Percentiles rank a stretch among this genome's conserved stretches.
Conservation (phyloP, 2,113 vertebrate species). For the Rhabdornis inornatus region DNA sequence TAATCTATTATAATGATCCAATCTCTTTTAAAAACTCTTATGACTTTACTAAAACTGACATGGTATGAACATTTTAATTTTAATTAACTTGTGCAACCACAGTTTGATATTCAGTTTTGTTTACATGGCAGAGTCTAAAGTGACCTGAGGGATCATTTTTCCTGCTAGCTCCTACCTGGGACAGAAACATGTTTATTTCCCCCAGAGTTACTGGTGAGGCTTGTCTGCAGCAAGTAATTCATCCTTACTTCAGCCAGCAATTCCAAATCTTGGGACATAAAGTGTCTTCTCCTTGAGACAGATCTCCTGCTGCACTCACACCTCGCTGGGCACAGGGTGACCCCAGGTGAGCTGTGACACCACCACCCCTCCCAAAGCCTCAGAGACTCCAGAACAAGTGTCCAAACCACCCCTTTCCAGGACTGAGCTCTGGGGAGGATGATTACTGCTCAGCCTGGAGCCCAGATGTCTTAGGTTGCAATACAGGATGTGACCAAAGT, state of each 20-base stretch:
- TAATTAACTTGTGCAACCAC: neutral
- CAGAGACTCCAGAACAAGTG: neutral
- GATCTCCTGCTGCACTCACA: neutral
- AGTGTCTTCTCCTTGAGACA: neutral
- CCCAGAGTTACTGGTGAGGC: neutral
- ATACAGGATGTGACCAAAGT: too few relatives aligned
- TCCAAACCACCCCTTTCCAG: neutral
- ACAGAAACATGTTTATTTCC: neutral
- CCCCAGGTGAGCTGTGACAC: neutral
- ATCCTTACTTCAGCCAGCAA: neutral
- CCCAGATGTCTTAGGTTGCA: too few relatives aligned
- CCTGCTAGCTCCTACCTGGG: slow-evolving; percentile 7
- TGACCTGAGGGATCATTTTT: slow-evolving; percentile 23
- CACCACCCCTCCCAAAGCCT: neutral
- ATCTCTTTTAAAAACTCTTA: neutral
- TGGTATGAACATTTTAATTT: slow-evolving; percentile 36
- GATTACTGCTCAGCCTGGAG: neutral
- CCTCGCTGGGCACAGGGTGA: neutral
- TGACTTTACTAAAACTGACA: neutral
- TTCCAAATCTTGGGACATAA: neutral
- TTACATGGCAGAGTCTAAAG: slow-evolving; percentile 44
- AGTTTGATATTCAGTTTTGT: neutral
- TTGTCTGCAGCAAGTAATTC: neutral
- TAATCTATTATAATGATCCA: neutral
- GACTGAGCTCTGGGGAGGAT: accelerated